Base-by-base conservation (phyloP, 2,113 vertebrate genomes). In the Vidua chalybeata region DNA sequence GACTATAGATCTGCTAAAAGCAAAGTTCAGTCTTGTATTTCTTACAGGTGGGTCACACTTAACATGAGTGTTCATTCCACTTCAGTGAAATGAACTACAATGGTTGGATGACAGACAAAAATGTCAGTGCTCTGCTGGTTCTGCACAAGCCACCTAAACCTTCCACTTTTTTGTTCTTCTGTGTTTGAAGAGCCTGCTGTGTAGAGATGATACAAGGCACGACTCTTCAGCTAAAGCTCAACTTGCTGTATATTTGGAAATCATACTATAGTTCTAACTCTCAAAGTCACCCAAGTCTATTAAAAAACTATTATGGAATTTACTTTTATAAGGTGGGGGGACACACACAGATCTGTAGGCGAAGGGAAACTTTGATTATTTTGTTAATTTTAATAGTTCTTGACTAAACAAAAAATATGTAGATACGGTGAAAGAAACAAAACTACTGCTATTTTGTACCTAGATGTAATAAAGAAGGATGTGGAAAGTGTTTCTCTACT, bases 401-500 rank as follows among this genome's bases (percentile, higher is more conserved):
- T 91, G 18, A 81, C 31, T n/a, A 39, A 45, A 66, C 19, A 85
- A 84, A 84, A 87, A 51, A 35, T 39, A 59, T 0, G 1, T 0
- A 0, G 43, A 55, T 43, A 16, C 0, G 13, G 16, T 46, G 55
- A 84, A 79, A 87, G 35, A 75, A 81, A 74, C 45, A 16, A 82
- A 95, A 35, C 28, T 16, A n/a, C 7, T 71, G 14, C 67, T 89
- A 7, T 79, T 94, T 96, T 88, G 43, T 37, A 69, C 41, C 19
- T 93, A 99, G 99, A 76, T 99, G 99, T 93, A 55, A 54, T 59
- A 96, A 97, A 22, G 97, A 98, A 82, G 98, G 97, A 89, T 99
- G 99, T 59, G 93, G 96, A 19, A 98, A 97, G 82, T 96, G 95
- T 80, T 99, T 99, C 66, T 37, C 97, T 62, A 95, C 97, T 16